Base-by-base conservation (phyloP, 2,888 invertebrate species). In the Apodemia mormo region DNA sequence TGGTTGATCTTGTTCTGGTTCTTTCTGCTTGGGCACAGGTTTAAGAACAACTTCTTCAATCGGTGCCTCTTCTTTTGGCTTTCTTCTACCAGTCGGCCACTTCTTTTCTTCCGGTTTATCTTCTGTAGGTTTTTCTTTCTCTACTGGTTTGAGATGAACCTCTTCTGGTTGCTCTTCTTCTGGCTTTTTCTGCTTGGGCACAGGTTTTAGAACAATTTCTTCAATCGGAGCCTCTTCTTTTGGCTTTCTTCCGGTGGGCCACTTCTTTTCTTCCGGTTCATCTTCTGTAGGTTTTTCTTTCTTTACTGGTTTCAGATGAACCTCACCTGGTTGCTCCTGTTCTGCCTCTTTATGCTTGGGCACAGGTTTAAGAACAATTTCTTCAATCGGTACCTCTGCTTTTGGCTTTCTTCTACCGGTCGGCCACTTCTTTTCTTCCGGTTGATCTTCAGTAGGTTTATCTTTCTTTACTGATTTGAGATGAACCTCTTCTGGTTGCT, bases 61-160 rank as follows among this genome's bases (percentile, higher is more conserved):
- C 30, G 85, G 82, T 76, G 74, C 85, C 75, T 73, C 81, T 78
- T 80, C 81, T 71, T 79, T 80, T 29, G 77, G 72, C 33, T 70
- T 66, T 61, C 69, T 66, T 54, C 65, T 45, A 4, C 52, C 8
- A 1, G 67, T 71, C 14, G 67, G 71, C 71, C 69, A 71, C 9
- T 67, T 71, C 7, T 58, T n/a, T 72, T 93, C 88, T 81, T 94
- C 94, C 58, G 85, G 85, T 77, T 77, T 83, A 80, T 84, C 85
- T 29, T 49, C 43, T 6, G 76, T 68, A 1, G 75, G 74, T 68
- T 79, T 76, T 30, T 80, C 81, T 67, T 77, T 76, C n/a, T 77
- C 80, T 6, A 75, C 73, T 71, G 75, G 82, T 72, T 71, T 75
- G 49, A 77, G 73, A 67, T 76, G 52, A 3, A 80, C 75, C 71